phyloP scores from a whole-genome alignment of 2,797 vertebrate species.

The Scyliorhinus canicula region DNA sequence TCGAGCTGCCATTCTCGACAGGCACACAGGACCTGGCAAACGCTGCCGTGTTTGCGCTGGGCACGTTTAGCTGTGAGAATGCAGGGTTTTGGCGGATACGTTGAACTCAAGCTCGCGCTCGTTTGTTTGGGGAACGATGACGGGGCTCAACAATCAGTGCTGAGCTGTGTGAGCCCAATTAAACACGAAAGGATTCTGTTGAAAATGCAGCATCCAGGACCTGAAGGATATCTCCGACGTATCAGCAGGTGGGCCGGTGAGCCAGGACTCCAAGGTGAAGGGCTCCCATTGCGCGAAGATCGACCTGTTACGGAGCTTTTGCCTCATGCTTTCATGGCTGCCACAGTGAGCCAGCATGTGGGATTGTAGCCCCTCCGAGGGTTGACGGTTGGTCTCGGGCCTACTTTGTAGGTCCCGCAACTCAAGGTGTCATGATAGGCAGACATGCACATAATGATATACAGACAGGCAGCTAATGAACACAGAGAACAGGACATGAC shows the following conservation, averaged over 20 bases:
- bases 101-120: neutral
- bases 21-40: neutral
- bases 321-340: too few relatives aligned
- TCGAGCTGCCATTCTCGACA: neutral
- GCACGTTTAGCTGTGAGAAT: slow-evolving; percentile 13
- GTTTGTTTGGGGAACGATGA: slow-evolving; percentile 22
- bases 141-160: slow-evolving; percentile 24
- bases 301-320: neutral
- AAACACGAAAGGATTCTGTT: neutral
- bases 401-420: neutral
- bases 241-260: too few relatives aligned
- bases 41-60: slow-evolving; percentile 3
- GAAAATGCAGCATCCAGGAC: neutral
- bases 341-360: neutral
- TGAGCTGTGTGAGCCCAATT: neutral
- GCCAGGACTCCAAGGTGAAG: too few relatives aligned
- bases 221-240: neutral
- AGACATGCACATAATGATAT: too few relatives aligned
- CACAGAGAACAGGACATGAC: too few relatives aligned
- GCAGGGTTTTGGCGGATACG: neutral
- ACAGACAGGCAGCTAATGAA: too few relatives aligned
- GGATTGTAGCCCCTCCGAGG: neutral
- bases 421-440: too few relatives aligned
- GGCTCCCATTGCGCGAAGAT: neutral
- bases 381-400: too few relatives aligned